Conservation (phyloP, 2,888 invertebrate species). For the Cantharis lateralis region DNA sequence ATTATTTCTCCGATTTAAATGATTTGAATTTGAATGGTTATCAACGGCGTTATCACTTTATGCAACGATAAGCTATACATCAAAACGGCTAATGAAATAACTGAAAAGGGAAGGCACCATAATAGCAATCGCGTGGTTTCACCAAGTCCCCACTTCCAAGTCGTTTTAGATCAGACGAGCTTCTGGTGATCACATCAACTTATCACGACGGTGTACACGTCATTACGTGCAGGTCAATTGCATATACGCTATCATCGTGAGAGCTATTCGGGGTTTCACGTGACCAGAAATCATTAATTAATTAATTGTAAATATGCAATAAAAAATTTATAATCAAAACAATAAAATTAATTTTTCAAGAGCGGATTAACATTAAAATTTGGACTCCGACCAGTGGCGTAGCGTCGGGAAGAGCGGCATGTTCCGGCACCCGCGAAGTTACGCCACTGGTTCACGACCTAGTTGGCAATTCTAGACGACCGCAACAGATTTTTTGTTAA, state of each 20-base stretch:
- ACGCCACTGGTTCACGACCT: too few relatives aligned
- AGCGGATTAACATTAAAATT: background rate
- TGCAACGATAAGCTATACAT: slow-evolving; percentile 3
- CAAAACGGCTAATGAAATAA: slow-evolving; percentile 11
- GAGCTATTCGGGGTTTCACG: slow-evolving; percentile 14
- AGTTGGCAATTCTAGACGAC: too few relatives aligned
- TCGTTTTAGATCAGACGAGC: slow-evolving; percentile 18
- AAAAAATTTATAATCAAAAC: background rate
- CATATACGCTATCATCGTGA: slow-evolving; percentile 11
- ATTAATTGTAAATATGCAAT: background rate
- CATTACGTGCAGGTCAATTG: slow-evolving; percentile 19
- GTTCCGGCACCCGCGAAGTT: too few relatives aligned
- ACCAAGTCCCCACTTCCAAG: slow-evolving; percentile 15
- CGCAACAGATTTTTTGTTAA: too few relatives aligned
- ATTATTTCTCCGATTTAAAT: background rate
- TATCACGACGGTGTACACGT: slow-evolving; percentile 26
- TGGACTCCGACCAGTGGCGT: background rate
- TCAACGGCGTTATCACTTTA: background rate
- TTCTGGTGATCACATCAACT: slow-evolving; percentile 22
- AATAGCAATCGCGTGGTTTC: slow-evolving; percentile 24
- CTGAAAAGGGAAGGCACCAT: slow-evolving; percentile 15
- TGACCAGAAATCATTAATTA: slow-evolving; percentile 13
- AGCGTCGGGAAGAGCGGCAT: too few relatives aligned
- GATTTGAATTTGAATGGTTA: background rate
- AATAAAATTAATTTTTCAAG: background rate